Evolutionary conservation across 2,797 vertebrate genomes (phyloP).

Genomic region (Avahi laniger): DNA sequence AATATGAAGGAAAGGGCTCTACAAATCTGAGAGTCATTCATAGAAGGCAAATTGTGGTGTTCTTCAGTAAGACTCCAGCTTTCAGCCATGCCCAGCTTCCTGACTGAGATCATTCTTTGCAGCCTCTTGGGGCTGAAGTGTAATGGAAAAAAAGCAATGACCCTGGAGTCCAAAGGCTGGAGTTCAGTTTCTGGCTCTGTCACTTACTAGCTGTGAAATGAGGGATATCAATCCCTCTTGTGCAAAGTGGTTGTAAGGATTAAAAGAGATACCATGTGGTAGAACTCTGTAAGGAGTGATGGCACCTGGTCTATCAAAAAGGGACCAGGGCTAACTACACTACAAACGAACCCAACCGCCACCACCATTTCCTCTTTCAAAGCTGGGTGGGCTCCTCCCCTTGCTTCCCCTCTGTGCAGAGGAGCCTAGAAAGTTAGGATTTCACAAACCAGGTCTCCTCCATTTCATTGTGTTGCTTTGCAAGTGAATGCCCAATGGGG

Average conservation of each 20-base stretch:
- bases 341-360: not conserved
- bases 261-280: not conserved
- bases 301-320: not conserved
- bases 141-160: constrained; percentile 31
- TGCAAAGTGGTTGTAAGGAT: not conserved
- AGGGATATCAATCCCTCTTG: not conserved
- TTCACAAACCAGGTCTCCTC: constrained; percentile 47
- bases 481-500: constrained; percentile 73
- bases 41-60: not conserved
- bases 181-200: not conserved
- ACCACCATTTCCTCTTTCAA: constrained; percentile 33
- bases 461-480: constrained; percentile 61
- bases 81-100: not conserved
- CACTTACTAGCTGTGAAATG: not conserved
- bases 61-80: not conserved
- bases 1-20: not conserved
- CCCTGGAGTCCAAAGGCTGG: not conserved
- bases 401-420: not conserved
- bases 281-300: not conserved
- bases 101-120: not conserved
- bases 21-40: not conserved
- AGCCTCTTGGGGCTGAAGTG: not conserved
- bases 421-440: constrained; percentile 41
- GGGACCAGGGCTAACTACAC: not conserved
- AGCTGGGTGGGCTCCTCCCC: not conserved